phyloP scores from a whole-genome alignment of 2,797 vertebrate genomes.

The Microctenopoma lineatum region DNA sequence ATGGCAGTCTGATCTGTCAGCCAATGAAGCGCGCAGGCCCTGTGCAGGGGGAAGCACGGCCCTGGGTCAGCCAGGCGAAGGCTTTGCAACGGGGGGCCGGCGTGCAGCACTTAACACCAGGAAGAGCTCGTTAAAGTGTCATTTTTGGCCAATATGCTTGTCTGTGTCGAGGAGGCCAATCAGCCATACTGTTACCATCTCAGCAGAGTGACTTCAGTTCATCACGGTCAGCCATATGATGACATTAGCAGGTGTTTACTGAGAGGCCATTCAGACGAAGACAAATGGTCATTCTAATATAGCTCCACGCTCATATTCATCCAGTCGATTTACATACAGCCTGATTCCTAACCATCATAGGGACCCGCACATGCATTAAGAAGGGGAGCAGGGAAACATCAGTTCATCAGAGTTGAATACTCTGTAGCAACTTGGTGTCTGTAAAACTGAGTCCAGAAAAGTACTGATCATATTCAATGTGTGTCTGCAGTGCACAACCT shows the following conservation, averaged over 20 bases:
- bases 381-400: slow-evolving; percentile 20
- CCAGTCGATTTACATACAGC: slow-evolving; percentile 43
- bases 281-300: slow-evolving; percentile 62
- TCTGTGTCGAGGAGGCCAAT: slow-evolving; percentile 70
- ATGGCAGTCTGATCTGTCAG: slow-evolving; percentile 79
- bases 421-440: no score
- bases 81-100: slow-evolving; percentile 62
- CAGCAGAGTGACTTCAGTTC: slow-evolving; percentile 72
- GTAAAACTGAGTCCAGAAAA: no score
- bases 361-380: slow-evolving; percentile 22
- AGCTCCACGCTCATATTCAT: slow-evolving; percentile 36
- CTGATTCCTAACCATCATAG: slow-evolving; percentile 39
- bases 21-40: slow-evolving; percentile 73
- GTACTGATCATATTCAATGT: no score
- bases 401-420: background rate
- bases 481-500: no score
- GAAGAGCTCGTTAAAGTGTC: slow-evolving; percentile 84
- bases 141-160: slow-evolving; percentile 81
- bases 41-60: slow-evolving; percentile 47
- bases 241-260: slow-evolving; percentile 81
- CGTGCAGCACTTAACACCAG: slow-evolving; percentile 67
- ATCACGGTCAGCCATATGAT: slow-evolving; percentile 68
- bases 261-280: slow-evolving; percentile 66
- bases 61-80: slow-evolving; percentile 72
- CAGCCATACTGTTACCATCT: slow-evolving; percentile 73